phyloP scores from a whole-genome alignment of 2,797 vertebrate genomes.

The Anguilla obscura region DNA sequence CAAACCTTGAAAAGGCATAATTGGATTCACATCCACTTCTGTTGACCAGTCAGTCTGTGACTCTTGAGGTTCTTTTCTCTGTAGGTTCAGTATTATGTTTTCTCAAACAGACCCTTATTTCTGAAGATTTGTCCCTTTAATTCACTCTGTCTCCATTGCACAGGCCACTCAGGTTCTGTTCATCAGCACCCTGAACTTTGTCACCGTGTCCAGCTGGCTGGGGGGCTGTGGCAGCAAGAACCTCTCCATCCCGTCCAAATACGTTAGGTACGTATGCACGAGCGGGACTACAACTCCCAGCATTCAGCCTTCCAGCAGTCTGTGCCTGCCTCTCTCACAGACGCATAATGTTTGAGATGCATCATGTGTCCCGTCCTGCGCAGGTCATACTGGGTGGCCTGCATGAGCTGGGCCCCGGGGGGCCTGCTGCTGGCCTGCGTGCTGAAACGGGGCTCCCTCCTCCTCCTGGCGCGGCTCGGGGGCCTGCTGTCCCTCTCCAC shows the following conservation, averaged over 20 bases:
- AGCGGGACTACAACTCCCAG: neutral
- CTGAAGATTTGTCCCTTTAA: neutral
- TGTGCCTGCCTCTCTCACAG: neutral
- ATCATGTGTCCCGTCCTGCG: neutral
- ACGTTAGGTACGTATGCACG: conserved; percentile 73
- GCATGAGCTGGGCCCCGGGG: conserved; percentile 84
- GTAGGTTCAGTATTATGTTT: neutral
- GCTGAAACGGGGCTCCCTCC: conserved; percentile 89
- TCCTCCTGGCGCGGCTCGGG: conserved; percentile 84
- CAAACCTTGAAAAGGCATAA: too few species aligned
- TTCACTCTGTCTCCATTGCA: neutral
- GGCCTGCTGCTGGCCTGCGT: conserved; percentile 90
- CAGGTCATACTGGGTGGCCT: conserved; percentile 94
- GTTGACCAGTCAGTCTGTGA: neutral
- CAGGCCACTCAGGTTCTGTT: conserved; percentile 90
- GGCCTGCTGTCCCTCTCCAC: conserved; percentile 83
- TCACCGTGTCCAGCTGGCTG: conserved; percentile 78
- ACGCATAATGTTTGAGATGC: too few species aligned
- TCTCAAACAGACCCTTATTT: neutral
- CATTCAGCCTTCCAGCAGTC: neutral
- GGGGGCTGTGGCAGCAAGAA: conserved; percentile 88
- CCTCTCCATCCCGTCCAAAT: conserved; percentile 73
- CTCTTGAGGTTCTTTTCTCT: neutral
- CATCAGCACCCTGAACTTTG: conserved; percentile 85
- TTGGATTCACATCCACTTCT: too few species aligned